These are phyloP conservation scores for Sebastes diaconus DNA, from an alignment of 2,797 vertebrate genomes.

Conservation along the genomic window DNA sequence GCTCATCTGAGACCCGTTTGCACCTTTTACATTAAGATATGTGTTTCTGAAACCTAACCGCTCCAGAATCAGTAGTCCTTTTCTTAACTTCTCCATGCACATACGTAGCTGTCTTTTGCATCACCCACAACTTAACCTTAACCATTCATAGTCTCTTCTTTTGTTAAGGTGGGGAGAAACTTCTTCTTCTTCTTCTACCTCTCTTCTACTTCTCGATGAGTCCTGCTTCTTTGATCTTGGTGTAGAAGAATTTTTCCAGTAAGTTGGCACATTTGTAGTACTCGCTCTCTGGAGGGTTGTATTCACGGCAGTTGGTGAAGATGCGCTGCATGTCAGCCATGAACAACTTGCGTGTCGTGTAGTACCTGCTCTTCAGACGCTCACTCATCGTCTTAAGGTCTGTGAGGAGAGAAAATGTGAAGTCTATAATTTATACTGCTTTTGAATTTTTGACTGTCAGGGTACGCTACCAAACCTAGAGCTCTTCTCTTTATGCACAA, in stretches of 20 bases:
- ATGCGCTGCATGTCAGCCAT: slow-evolving; percentile 99
- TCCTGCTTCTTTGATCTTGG: slow-evolving; percentile 98
- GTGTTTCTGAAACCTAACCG: slow-evolving; percentile 25
- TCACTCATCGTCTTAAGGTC: slow-evolving; percentile 99
- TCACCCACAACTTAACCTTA: not conserved
- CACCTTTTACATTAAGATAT: slow-evolving; percentile 34
- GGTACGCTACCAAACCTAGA: not conserved
- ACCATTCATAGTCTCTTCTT: not conserved
- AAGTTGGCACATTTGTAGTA: slow-evolving; percentile 99
- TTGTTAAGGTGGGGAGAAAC: not conserved
- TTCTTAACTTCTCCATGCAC: slow-evolving; percentile 7
- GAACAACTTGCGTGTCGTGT: slow-evolving; percentile 97
- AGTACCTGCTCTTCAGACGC: slow-evolving; percentile 98
- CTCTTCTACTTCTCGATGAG: slow-evolving; percentile 91
- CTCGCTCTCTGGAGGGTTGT: slow-evolving; percentile 98
- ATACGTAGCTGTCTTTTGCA: not conserved
- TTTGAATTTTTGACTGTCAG: not conserved
- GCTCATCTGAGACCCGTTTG: slow-evolving; percentile 34
- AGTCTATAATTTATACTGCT: not conserved
- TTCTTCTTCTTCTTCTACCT: not conserved
- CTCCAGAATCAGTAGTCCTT: slow-evolving; percentile 57
- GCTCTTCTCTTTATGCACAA: not conserved
- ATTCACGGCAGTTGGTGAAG: slow-evolving; percentile 98
- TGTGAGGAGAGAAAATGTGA: slow-evolving; percentile 56
- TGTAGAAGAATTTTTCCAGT: slow-evolving; percentile 99